Conservation (phyloP, 2,888 invertebrate species). For the Phrixothrix hirtus region DNA sequence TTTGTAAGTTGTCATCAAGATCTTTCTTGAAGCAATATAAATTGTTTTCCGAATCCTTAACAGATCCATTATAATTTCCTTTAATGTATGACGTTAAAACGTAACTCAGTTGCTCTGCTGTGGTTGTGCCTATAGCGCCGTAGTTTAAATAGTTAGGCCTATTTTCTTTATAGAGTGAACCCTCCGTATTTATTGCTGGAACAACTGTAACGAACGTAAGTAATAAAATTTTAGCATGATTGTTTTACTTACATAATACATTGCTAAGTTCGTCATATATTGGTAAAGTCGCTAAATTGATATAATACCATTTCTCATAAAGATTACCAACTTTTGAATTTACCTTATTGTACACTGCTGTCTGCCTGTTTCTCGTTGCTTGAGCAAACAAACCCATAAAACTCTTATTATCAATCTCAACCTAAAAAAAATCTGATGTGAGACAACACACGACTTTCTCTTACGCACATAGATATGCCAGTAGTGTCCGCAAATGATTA, state of each 20-base stretch:
- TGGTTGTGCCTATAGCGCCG: conserved; percentile 3
- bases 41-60: no score
- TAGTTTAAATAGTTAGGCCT: conserved; percentile 14
- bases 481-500: no score
- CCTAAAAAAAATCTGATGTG: conserved; percentile 9
- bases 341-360: not conserved
- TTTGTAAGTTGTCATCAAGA: no score
- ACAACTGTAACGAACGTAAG: conserved; percentile 1
- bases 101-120: not conserved
- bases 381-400: conserved; percentile 11
- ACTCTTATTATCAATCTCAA: not conserved
- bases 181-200: conserved; percentile 1
- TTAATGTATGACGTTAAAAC: not conserved
- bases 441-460: no score
- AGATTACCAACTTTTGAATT: not conserved
- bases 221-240: not conserved
- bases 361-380: conserved; percentile 10
- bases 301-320: conserved; percentile 10
- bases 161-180: conserved; percentile 1
- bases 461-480: no score
- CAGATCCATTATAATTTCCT: no score
- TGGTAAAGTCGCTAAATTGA: not conserved
- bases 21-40: no score
- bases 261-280: conserved; percentile 3
- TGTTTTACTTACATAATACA: conserved; percentile 7